Conservation (phyloP, 1,140 invertebrate species). For the Wasmannia auropunctata region DNA sequence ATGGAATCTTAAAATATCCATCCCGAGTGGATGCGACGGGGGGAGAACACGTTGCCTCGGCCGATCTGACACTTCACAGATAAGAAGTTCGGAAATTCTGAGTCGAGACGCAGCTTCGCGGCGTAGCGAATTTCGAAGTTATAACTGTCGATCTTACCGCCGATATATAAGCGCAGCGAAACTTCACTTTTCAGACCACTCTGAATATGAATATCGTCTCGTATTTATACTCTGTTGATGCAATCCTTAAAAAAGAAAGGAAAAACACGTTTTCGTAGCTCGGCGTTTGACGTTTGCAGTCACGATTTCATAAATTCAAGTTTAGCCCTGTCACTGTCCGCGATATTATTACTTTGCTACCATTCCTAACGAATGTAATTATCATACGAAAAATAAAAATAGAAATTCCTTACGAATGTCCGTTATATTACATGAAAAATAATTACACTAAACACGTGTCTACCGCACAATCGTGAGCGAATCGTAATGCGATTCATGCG, state of each 20-base stretch:
- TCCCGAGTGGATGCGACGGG: slow-evolving; percentile 36
- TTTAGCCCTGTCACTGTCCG: not conserved
- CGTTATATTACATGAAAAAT: not conserved
- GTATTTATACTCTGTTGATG: not conserved
- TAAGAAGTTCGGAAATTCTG: slow-evolving; percentile 30
- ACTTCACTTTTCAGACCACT: not conserved
- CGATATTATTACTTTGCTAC: not conserved
- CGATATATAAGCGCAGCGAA: not conserved
- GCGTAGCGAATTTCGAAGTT: not conserved
- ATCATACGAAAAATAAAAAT: too few relatives aligned
- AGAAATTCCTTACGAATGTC: too few relatives aligned
- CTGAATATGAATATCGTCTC: not conserved
- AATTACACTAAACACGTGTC: not conserved
- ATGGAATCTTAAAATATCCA: slow-evolving; percentile 76
- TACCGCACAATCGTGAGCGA: not conserved
- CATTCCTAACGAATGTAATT: not conserved
- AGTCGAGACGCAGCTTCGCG: not conserved
- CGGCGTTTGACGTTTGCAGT: not conserved
- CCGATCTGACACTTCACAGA: slow-evolving; percentile 51
- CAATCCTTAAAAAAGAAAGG: not conserved
- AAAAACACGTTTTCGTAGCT: not conserved
- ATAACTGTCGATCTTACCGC: not conserved
- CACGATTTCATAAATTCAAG: not conserved
- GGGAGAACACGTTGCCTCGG: slow-evolving; percentile 53
- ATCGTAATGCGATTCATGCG: not conserved